A percentile compares a stretch with the other conserved stretches of the same genome.
phyloP scores from a whole-genome alignment of 2,888 invertebrate genomes.

The Hydropsyche betteni region DNA sequence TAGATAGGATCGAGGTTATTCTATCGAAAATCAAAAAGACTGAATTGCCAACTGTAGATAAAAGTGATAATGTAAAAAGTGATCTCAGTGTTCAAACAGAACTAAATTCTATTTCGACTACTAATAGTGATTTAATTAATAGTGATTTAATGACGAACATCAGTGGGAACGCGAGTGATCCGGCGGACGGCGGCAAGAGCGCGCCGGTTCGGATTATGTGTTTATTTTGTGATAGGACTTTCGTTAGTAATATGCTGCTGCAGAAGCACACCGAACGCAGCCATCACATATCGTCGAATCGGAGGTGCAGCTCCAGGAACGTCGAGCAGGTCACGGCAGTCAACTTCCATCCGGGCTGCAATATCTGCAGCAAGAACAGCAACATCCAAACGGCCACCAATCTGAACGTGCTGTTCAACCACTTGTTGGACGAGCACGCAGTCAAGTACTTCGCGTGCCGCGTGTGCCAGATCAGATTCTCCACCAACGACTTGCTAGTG shows the following conservation, averaged over 20 bases:
- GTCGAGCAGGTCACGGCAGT: constrained; percentile 37
- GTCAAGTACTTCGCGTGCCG: constrained; percentile 48
- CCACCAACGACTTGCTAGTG: constrained; percentile 35
- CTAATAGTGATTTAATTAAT: constrained; percentile 28
- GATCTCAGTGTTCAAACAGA: constrained; percentile 41
- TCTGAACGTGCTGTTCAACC: constrained; percentile 47
- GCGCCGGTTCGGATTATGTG: constrained; percentile 55
- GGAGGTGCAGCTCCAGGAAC: constrained; percentile 58
- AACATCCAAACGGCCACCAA: constrained; percentile 46
- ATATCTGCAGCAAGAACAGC: constrained; percentile 47
- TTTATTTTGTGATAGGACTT: constrained; percentile 61
- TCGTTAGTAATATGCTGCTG: constrained; percentile 58
- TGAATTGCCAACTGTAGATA: constrained; percentile 39
- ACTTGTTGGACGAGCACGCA: constrained; percentile 47
- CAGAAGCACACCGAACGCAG: constrained; percentile 61
- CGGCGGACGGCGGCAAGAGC: constrained; percentile 4
- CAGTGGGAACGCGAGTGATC: constrained; percentile 25
- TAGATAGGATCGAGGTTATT: constrained; percentile 45
- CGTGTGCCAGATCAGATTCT: constrained; percentile 45
- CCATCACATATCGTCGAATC: constrained; percentile 58
- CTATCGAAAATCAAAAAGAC: constrained; percentile 44
- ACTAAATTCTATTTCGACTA: constrained; percentile 32
- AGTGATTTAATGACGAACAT: constrained; percentile 27
- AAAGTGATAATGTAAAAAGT: constrained; percentile 39
- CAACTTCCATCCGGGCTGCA: constrained; percentile 50